phyloP scores from a whole-genome alignment of 2,888 invertebrate species.

The Lycophotia porphyrea region DNA sequence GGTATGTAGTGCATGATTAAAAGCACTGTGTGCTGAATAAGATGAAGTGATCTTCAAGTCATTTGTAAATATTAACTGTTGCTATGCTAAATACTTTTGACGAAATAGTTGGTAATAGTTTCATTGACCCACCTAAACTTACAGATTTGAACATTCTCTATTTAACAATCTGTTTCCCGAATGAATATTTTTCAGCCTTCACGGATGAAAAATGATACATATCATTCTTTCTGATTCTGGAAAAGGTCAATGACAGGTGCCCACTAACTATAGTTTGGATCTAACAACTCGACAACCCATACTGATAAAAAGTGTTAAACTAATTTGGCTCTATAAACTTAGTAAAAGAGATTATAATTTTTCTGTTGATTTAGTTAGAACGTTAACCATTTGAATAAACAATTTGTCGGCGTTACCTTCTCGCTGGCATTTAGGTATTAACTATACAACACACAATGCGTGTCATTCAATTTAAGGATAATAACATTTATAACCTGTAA shows the following conservation, averaged over 20 bases:
- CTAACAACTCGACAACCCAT: background rate
- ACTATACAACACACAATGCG: background rate
- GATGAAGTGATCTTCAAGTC: background rate
- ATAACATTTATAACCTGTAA: conserved; percentile 14
- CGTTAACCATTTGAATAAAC: conserved; percentile 5
- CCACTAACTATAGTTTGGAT: background rate
- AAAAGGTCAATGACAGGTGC: background rate
- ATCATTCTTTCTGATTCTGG: background rate
- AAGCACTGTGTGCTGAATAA: background rate
- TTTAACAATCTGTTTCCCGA: background rate
- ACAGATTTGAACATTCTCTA: background rate
- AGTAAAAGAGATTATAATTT: background rate
- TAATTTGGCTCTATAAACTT: background rate
- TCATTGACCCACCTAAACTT: background rate
- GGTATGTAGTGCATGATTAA: conserved; percentile 23
- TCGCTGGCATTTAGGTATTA: background rate
- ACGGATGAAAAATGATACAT: background rate
- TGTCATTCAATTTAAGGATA: conserved; percentile 42
- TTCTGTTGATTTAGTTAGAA: background rate
- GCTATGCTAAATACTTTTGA: background rate
- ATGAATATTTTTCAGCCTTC: background rate
- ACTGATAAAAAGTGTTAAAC: background rate
- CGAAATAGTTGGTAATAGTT: background rate
- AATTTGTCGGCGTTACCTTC: background rate
- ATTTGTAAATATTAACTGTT: background rate